Conservation (phyloP, 1,140 invertebrate species). For the Melanaphis sacchari region DNA sequence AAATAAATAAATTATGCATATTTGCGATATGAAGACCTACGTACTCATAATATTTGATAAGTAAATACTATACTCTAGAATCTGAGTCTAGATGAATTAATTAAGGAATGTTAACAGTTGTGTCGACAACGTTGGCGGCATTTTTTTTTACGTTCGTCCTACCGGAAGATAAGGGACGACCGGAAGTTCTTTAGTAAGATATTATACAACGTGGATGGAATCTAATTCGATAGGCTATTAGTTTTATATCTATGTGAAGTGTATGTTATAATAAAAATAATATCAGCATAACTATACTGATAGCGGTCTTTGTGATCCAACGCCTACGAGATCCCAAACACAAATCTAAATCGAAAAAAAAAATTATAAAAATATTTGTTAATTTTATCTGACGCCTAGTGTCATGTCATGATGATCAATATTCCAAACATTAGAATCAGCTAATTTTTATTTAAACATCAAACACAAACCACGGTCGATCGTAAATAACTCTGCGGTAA, state of each 20-base stretch:
- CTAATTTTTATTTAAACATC: slow-evolving; percentile 48
- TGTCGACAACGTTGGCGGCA: slow-evolving; percentile 6
- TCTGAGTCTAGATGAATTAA: neutral
- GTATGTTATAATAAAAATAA: slow-evolving; percentile 33
- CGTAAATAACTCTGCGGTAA: slow-evolving; percentile 15
- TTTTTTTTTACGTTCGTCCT: neutral
- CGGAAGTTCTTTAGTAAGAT: slow-evolving; percentile 34
- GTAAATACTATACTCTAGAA: neutral
- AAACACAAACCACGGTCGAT: neutral
- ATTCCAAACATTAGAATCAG: slow-evolving; percentile 6
- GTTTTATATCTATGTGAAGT: neutral
- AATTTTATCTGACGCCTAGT: slow-evolving; percentile 33
- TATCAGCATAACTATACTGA: slow-evolving; percentile 28
- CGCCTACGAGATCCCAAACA: slow-evolving; percentile 41
- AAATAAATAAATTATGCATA: slow-evolving; percentile 5
- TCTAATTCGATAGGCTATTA: slow-evolving; percentile 17
- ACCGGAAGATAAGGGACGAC: slow-evolving; percentile 36
- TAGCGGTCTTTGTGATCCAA: slow-evolving; percentile 49
- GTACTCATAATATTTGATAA: neutral
- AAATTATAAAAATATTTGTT: slow-evolving; percentile 35
- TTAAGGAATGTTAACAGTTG: slow-evolving; percentile 38
- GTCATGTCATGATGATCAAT: slow-evolving; percentile 44
- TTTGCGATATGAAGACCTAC: slow-evolving; percentile 32
- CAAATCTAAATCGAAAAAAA: slow-evolving; percentile 38
- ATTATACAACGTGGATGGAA: slow-evolving; percentile 4